Base-by-base conservation (phyloP, 2,888 invertebrate species). In the Phaonia tiefii region DNA sequence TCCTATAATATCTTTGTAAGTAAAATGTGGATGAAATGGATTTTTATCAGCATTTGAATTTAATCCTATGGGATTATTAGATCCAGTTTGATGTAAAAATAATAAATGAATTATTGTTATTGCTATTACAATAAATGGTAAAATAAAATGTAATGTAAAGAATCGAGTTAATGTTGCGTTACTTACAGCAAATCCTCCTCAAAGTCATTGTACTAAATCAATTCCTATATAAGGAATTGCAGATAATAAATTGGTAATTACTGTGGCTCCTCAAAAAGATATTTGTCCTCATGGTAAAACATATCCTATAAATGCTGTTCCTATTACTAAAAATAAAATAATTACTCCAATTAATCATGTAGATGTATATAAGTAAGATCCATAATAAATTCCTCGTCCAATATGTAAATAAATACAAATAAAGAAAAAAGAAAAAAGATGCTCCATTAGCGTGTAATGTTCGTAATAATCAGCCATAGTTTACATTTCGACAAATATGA, bases 241-340 rank as follows among this genome's bases (percentile, higher is more conserved):
- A 0, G 95, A 95, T 81, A 95, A 80, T 85, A 96, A 85, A 87
- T 95, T 95, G 37, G 94, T 95, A 93, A 95, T 95, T n/a, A 95
- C 95, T 46, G 95, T 95, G 0, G 95, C 95, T 1, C 95, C 95
- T 92, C 95, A 95, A 89, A 94, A 95, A 0, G 95, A 95, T 93
- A 96, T 96, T 94, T 96, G 95, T 7, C 95, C 95, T 91, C 95
- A 95, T 0, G 95, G 95, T 86, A 95, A 83, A 0, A 95, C 94
- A 92, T 96, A 96, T 0, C 95, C 95, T 92, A 95, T 91, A 89
- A 96, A 96, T 22, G 95, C 95, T 63, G 95, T 94, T 87, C 91
- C 93, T 93, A 96, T 96, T 83, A 93, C 89, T 89, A 93, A 70
- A 85, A 96, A 92, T 90, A 95, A 89, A 88, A 96, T 92, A 79